These are phyloP conservation scores for Drosophila simulans DNA, from an alignment of 1,140 invertebrate genomes.

Conservation along the genomic window DNA sequence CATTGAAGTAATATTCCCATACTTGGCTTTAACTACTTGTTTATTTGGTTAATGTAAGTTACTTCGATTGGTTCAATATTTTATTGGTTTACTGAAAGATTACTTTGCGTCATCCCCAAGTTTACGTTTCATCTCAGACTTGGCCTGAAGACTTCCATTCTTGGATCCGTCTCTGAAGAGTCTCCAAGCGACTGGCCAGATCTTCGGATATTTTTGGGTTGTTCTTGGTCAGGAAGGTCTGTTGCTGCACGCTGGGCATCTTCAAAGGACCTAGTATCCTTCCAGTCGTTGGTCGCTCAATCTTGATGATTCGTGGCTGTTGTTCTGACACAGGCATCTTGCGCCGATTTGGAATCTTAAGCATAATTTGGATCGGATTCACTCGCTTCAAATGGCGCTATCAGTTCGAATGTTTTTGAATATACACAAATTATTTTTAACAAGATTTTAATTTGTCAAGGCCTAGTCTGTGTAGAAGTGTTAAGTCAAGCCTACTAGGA, in stretches of 20 bases:
- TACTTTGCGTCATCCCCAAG: no score
- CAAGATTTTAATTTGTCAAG: not conserved
- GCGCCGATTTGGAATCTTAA: constrained; percentile 9
- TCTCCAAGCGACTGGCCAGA: constrained; percentile 1
- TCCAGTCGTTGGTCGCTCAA: constrained; percentile 9
- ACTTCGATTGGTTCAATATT: no score
- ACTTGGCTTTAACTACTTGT: no score
- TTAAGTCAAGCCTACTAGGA: not conserved
- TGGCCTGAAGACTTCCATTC: constrained; percentile 10
- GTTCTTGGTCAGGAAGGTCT: not conserved
- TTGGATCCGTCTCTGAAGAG: constrained; percentile 7
- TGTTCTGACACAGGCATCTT: constrained; percentile 7
- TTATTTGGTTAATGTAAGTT: no score
- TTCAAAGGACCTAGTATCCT: constrained; percentile 7
- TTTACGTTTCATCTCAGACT: not conserved
- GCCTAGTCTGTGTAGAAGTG: not conserved
- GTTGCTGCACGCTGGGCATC: not conserved
- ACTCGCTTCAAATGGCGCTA: not conserved
- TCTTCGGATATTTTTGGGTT: constrained; percentile 6
- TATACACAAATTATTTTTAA: not conserved
- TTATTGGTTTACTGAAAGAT: no score
- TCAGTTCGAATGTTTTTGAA: not conserved
- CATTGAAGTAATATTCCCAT: no score
- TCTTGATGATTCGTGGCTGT: constrained; percentile 11
- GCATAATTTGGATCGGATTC: constrained; percentile 1